These are phyloP conservation scores for Eumerus sabulonum DNA, from an alignment of 2,888 invertebrate genomes.

Conservation along the genomic window DNA sequence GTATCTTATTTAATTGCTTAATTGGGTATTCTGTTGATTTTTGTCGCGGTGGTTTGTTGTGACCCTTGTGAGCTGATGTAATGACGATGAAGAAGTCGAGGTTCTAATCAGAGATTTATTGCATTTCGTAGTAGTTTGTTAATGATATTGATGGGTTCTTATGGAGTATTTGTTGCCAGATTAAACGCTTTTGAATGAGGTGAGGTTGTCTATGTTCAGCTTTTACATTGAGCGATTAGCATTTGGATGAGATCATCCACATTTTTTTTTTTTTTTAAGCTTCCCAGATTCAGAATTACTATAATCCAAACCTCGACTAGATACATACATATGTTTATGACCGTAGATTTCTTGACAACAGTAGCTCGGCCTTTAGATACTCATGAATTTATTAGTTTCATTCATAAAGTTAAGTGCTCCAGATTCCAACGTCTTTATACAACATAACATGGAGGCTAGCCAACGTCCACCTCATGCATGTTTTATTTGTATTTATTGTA, in stretches of 20 bases:
- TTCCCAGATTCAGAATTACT: too few species aligned
- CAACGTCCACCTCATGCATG: slow-evolving; percentile 25
- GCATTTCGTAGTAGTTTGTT: slow-evolving; percentile 23
- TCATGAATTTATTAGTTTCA: slow-evolving; percentile 20
- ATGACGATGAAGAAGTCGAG: slow-evolving; percentile 4
- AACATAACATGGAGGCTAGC: neutral
- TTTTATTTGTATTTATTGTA: slow-evolving; percentile 8
- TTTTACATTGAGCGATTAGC: too few species aligned
- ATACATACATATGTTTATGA: too few species aligned
- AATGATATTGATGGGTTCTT: slow-evolving; percentile 1
- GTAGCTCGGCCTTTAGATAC: too few species aligned
- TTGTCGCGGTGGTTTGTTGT: slow-evolving; percentile 32
- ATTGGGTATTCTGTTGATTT: slow-evolving; percentile 29
- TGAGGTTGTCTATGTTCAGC: too few species aligned
- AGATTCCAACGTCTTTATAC: slow-evolving; percentile 37
- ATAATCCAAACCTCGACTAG: too few species aligned
- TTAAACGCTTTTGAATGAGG: too few species aligned
- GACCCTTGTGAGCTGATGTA: slow-evolving; percentile 20
- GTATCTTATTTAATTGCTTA: slow-evolving; percentile 37
- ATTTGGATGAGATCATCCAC: too few species aligned
- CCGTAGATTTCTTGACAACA: too few species aligned
- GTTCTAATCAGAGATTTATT: slow-evolving; percentile 16
- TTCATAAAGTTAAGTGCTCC: slow-evolving; percentile 44
- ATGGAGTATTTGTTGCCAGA: too few species aligned
- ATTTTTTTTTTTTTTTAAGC: too few species aligned